Evolutionary conservation across 1,140 invertebrate species (phyloP).

Genomic region (Drosophila ogumai): DNA sequence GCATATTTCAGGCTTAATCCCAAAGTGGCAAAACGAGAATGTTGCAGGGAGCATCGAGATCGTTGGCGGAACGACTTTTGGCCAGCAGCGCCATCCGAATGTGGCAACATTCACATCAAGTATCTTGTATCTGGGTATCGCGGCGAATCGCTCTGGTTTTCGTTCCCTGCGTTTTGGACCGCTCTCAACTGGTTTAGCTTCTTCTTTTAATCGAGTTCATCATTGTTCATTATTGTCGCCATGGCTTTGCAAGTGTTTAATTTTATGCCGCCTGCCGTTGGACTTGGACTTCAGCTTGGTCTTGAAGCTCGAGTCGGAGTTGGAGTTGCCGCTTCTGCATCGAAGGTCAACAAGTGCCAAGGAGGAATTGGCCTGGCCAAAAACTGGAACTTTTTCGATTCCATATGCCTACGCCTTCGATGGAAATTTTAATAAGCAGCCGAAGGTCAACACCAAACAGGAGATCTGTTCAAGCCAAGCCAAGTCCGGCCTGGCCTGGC

Average conservation of each 20-base stretch:
- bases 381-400: slow-evolving; percentile 65
- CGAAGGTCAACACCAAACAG: slow-evolving; percentile 73
- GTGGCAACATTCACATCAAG: slow-evolving; percentile 59
- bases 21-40: slow-evolving; percentile 82
- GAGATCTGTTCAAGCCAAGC: slow-evolving; percentile 40
- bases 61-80: slow-evolving; percentile 66
- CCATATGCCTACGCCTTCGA: slow-evolving; percentile 70
- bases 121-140: slow-evolving; percentile 66
- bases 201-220: slow-evolving; percentile 80
- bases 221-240: slow-evolving; percentile 82
- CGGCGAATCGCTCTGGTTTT: slow-evolving; percentile 65
- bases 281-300: slow-evolving; percentile 2
- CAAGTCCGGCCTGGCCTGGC: background rate
- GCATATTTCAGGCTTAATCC: slow-evolving; percentile 81
- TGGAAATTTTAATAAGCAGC: slow-evolving; percentile 78
- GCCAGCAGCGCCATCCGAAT: slow-evolving; percentile 42
- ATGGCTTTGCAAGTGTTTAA: slow-evolving; percentile 76
- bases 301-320: background rate
- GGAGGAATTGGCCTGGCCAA: slow-evolving; percentile 72
- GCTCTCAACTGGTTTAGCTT: slow-evolving; percentile 73
- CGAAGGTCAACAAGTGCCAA: slow-evolving; percentile 80
- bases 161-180: slow-evolving; percentile 19
- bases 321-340: slow-evolving; percentile 49
- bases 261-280: slow-evolving; percentile 74
- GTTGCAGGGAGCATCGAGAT: slow-evolving; percentile 53